A percentile compares a stretch with the other conserved stretches of the same genome.
These are phyloP conservation scores for Lepus oiostolus DNA, from an alignment of 2,797 vertebrate species.

Conservation along the genomic window DNA sequence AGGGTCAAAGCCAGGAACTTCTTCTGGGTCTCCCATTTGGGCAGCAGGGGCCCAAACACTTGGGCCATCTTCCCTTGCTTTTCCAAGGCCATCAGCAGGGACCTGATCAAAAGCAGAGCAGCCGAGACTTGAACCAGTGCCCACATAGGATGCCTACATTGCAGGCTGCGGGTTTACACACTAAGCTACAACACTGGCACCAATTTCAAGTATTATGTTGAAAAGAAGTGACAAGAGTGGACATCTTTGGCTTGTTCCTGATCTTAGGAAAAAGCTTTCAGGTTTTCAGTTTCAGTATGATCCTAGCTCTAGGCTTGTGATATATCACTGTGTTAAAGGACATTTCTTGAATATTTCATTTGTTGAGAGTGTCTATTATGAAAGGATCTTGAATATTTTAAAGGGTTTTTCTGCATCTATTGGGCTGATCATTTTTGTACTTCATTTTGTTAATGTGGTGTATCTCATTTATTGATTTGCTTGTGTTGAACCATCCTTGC, in stretches of 20 bases:
- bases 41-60: too few species aligned
- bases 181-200: too few species aligned
- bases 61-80: too few species aligned
- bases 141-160: too few species aligned
- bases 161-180: too few species aligned
- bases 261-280: neutral
- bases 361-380: neutral
- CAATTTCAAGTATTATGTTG: neutral
- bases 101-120: too few species aligned
- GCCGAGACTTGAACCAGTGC: too few species aligned
- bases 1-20: too few species aligned
- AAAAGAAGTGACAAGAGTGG: neutral
- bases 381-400: too few species aligned
- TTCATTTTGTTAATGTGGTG: too few species aligned
- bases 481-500: neutral
- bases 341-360: neutral
- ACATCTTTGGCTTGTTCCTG: neutral
- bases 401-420: neutral
- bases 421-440: neutral
- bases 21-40: too few species aligned
- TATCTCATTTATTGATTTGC: neutral
- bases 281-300: neutral
- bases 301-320: neutral
- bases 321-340: neutral
- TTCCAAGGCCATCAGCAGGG: too few species aligned